phyloP scores from a whole-genome alignment of 2,113 vertebrate genomes.

The Strix aluco region DNA sequence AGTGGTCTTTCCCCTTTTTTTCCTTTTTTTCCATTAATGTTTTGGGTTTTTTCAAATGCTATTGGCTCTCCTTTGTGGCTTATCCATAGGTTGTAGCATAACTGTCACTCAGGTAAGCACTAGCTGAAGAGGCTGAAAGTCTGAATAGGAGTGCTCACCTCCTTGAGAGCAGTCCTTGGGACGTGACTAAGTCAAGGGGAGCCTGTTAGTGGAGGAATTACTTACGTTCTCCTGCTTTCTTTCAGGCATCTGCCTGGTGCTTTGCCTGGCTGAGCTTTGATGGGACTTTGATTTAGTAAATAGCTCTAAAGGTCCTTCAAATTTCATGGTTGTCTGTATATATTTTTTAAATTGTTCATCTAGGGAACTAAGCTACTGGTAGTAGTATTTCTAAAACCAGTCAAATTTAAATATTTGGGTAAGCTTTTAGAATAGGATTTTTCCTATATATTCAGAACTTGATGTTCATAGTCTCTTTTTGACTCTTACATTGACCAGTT shows the following conservation, averaged over 20 bases:
- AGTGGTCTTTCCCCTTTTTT: neutral
- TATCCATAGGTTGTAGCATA: neutral
- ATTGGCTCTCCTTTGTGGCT: neutral
- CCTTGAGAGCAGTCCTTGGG: neutral
- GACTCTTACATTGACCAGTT: neutral
- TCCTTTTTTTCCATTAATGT: neutral
- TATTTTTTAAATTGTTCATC: neutral
- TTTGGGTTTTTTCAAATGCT: neutral
- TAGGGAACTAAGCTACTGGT: neutral
- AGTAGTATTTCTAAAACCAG: neutral
- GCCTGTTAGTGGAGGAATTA: neutral
- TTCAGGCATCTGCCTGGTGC: neutral
- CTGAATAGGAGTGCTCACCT: neutral
- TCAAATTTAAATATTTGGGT: neutral
- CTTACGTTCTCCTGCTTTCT: neutral
- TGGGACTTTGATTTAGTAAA: neutral
- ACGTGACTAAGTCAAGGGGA: neutral
- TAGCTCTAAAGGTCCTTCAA: neutral
- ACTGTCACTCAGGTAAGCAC: neutral
- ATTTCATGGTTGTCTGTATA: neutral
- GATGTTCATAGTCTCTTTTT: neutral
- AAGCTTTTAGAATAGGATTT: neutral
- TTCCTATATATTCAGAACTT: neutral
- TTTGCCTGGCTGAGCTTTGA: neutral
- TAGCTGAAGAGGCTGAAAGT: neutral